Conservation (phyloP, 2,113 vertebrate species). For the Forbesichthys papilliferus region DNA sequence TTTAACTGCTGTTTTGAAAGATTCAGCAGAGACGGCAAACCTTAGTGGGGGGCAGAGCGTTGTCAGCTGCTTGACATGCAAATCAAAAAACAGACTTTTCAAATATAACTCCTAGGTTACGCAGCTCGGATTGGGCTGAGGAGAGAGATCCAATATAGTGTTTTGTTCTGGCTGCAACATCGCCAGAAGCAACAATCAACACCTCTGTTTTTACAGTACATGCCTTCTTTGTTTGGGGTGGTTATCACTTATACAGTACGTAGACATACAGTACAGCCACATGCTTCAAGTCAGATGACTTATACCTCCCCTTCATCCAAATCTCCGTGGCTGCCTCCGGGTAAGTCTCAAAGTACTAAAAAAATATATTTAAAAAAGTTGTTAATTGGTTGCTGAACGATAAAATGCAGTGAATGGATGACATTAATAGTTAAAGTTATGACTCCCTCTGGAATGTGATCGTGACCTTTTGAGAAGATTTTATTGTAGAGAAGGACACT, state of each 20-base stretch:
- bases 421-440: conserved; percentile 34
- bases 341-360: conserved; percentile 44
- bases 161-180: too few species aligned
- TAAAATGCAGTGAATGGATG: conserved; percentile 30
- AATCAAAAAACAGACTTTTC: too few species aligned
- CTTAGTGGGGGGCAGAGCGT: too few species aligned
- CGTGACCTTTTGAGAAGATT: conserved; percentile 31
- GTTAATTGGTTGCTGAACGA: conserved; percentile 40
- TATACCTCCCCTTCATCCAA: conserved; percentile 44
- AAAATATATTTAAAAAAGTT: conserved; percentile 29
- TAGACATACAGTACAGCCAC: conserved; percentile 24
- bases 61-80: too few species aligned
- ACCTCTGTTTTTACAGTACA: background rate
- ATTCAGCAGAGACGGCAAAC: too few species aligned
- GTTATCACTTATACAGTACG: conserved; percentile 53
- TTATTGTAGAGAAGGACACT: conserved; percentile 13
- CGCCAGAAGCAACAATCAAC: too few species aligned
- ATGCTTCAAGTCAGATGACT: conserved; percentile 53
- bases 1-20: too few species aligned
- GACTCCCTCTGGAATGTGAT: conserved; percentile 20
- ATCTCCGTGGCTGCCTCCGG: conserved; percentile 45
- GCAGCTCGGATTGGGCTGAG: too few species aligned
- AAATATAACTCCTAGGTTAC: too few species aligned
- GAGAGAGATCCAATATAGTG: too few species aligned
- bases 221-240: conserved; percentile 55